Percentiles rank a stretch among this genome's conserved stretches.
Evolutionary conservation across 2,888 invertebrate species (phyloP).

Genomic region (Cantharis rufa): DNA sequence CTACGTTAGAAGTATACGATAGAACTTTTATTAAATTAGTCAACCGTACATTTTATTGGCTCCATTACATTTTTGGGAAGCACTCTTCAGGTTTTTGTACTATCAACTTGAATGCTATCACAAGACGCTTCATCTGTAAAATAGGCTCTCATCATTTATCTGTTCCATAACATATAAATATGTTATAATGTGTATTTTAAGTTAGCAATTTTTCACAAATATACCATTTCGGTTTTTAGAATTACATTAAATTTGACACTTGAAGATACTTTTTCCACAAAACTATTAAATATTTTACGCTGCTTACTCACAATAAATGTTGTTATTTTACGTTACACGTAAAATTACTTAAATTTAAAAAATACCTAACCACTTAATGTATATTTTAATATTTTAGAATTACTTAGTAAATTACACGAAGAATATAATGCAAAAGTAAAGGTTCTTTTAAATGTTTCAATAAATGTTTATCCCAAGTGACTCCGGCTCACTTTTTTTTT

Average conservation of each 20-base stretch:
- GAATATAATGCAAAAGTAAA: neutral
- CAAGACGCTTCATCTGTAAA: conserved; percentile 1
- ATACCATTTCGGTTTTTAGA: neutral
- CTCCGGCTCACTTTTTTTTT: neutral
- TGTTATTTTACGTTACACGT: neutral
- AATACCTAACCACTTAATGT: neutral
- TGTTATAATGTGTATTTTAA: neutral
- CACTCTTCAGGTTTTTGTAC: conserved; percentile 14
- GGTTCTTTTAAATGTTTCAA: neutral
- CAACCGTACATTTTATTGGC: neutral
- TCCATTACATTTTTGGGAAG: conserved; percentile 6
- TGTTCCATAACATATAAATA: neutral
- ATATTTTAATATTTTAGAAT: neutral
- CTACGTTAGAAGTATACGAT: neutral
- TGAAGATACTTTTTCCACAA: neutral
- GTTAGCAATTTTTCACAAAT: neutral
- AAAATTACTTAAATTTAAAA: neutral
- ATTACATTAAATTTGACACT: neutral
- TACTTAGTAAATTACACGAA: neutral
- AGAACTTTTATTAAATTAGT: neutral
- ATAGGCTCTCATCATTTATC: neutral
- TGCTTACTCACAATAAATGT: neutral
- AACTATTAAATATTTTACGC: neutral
- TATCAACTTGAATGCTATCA: conserved; percentile 11
- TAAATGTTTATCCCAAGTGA: neutral